Evolutionary conservation across 2,888 invertebrate species (phyloP).

Genomic region (Cylindroiulus punctatus): DNA sequence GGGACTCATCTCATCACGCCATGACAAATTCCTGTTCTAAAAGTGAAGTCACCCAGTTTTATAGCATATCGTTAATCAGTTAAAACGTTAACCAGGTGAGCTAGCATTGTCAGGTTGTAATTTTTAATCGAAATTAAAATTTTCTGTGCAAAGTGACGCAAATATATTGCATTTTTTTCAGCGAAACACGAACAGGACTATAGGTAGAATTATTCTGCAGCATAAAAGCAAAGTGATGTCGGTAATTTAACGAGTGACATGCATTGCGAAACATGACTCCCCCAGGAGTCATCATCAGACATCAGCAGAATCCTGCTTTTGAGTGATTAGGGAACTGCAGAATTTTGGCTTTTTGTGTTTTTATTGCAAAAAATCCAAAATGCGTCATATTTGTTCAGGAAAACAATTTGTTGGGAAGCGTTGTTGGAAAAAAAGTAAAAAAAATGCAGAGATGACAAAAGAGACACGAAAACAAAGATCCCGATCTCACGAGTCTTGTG

Average conservation of each 20-base stretch:
- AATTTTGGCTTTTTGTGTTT: background rate
- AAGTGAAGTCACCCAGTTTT: background rate
- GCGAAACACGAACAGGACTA: too few relatives aligned
- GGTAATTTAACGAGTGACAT: background rate
- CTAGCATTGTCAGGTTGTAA: background rate
- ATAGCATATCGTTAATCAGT: too few relatives aligned
- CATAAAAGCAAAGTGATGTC: background rate
- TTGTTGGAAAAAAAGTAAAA: background rate
- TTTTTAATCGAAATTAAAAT: background rate
- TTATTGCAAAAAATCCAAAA: background rate
- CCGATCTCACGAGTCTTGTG: conserved; percentile 25
- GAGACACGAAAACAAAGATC: conserved; percentile 37
- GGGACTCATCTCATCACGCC: background rate
- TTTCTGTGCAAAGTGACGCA: background rate
- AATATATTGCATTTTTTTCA: too few relatives aligned
- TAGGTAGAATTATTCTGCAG: too few relatives aligned
- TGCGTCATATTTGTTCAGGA: background rate
- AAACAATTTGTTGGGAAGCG: background rate
- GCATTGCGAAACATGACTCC: background rate
- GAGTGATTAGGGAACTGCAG: background rate
- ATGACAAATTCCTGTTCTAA: background rate
- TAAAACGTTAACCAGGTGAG: background rate
- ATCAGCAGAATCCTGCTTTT: background rate
- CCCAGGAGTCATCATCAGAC: background rate
- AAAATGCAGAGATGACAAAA: background rate